Evolutionary conservation across 2,113 vertebrate species (phyloP).

Genomic region (Brevimyrus niger): DNA sequence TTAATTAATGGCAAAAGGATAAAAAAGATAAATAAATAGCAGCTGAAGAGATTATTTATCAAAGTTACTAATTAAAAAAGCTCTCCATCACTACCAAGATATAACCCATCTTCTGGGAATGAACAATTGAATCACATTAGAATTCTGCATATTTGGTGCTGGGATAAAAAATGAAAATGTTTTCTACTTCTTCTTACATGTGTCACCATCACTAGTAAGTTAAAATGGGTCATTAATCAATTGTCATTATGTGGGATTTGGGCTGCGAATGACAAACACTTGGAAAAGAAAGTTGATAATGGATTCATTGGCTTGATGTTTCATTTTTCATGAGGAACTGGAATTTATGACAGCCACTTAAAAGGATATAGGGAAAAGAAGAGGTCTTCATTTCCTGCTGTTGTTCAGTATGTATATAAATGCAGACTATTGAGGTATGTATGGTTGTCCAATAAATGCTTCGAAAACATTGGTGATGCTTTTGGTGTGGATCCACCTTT

Average conservation of each 20-base stretch:
- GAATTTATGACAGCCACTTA: not conserved
- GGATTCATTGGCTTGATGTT: not conserved
- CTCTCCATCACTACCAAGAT: constrained; percentile 41
- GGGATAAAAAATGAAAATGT: not conserved
- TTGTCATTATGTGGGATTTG: not conserved
- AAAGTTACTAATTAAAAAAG: constrained; percentile 44
- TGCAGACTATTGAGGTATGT: not conserved
- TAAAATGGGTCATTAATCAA: not conserved
- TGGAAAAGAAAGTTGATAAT: not conserved
- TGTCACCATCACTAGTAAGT: not conserved
- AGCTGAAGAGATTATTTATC: constrained; percentile 41
- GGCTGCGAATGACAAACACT: not conserved
- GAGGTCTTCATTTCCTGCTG: not conserved
- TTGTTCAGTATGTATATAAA: not conserved
- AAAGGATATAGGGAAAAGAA: not conserved
- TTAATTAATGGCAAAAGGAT: constrained; percentile 69
- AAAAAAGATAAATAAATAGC: constrained; percentile 51
- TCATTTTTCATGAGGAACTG: not conserved
- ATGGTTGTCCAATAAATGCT: not conserved
- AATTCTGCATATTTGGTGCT: constrained; percentile 11
- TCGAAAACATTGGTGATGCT: not conserved
- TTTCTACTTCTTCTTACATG: not conserved
- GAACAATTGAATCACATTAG: constrained; percentile 17
- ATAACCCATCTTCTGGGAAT: constrained; percentile 40
- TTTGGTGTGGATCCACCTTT: not conserved